Base-by-base conservation (phyloP, 2,113 vertebrate species). In the Neogobius melanostomus region DNA sequence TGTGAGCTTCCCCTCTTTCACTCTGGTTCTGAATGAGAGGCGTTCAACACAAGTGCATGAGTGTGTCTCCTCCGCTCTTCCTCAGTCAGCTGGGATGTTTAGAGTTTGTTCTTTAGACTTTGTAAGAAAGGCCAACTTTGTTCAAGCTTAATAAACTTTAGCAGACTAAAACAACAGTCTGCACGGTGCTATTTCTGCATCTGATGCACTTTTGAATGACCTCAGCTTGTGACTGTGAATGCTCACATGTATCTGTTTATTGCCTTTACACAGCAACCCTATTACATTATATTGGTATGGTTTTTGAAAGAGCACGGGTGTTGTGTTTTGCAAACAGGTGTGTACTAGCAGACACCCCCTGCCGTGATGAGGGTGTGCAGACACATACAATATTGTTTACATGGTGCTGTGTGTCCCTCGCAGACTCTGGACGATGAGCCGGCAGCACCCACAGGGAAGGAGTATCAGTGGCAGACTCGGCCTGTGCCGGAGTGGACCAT, bases 391-490 rank as follows among this genome's bases (percentile, higher is more conserved):
- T 36, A 21, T 21, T 21, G 28, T 36, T 36, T 36, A 36, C 28
- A 44, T 16, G 28, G 6, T 12, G 28, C 36, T 84, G 14, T 83
- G 61, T 85, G 69, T 81, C 46, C 36, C 74, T 53, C 74, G 56
- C 82, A 96, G 96, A 93, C 91, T 46, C 75, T 94, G 82, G 95
- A 96, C 75, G 95, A 96, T 56, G 95, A 96, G 49, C 87, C 28
- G 28, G 28, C 90, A 12, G 66, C 87, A 44, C 68, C 92, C 66
- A 82, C 88, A 48, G 94, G 94, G 54, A 95, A 95, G 85, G 94
- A 95, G 63, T 95, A 95, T 79, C 95, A 95, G 21, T 95, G 96
- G 95, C 95, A 95, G 80, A 96, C 88, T 77, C 91, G 95, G 61
- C 91, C 94, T 11, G 91, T 95, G 69, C 92, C 91, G 64, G 93